These are phyloP conservation scores for Drosophila novamexicana DNA, from an alignment of 1,140 invertebrate species.

Conservation along the genomic window DNA sequence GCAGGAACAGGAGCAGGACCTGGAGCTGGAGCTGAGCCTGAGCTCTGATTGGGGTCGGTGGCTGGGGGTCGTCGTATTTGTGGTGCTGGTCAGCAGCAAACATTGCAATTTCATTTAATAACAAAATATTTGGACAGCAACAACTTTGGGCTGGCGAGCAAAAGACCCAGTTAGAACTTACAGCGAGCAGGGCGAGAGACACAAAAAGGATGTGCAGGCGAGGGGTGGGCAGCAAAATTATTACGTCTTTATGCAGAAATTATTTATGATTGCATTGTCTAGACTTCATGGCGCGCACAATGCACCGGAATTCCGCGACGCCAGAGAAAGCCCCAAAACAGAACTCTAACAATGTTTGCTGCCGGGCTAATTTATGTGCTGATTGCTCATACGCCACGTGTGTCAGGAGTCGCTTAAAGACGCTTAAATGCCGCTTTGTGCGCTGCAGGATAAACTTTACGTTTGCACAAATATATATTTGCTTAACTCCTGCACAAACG, in stretches of 20 bases:
- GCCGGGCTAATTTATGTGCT: slow-evolving; percentile 61
- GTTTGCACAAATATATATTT: not conserved
- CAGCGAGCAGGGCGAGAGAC: slow-evolving; percentile 9
- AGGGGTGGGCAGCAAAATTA: slow-evolving; percentile 55
- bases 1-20: not conserved
- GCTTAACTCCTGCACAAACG: not conserved
- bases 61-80: slow-evolving; percentile 9
- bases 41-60: not conserved
- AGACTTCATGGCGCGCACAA: slow-evolving; percentile 73
- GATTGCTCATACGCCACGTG: slow-evolving; percentile 73
- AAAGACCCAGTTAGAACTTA: slow-evolving; percentile 24
- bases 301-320: slow-evolving; percentile 76
- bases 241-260: slow-evolving; percentile 80
- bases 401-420: slow-evolving; percentile 31
- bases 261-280: slow-evolving; percentile 82
- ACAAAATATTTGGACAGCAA: slow-evolving; percentile 75
- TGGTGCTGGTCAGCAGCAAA: slow-evolving; percentile 68
- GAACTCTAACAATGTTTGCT: slow-evolving; percentile 52
- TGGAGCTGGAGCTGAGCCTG: not conserved
- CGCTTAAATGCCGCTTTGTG: slow-evolving; percentile 30
- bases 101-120: slow-evolving; percentile 82
- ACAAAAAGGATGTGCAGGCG: not conserved
- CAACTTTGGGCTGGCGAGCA: slow-evolving; percentile 8
- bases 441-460: slow-evolving; percentile 1
- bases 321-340: slow-evolving; percentile 3